Percentiles rank a stretch among this genome's conserved stretches.
These are phyloP conservation scores for Heterodera carotae DNA, from an alignment of 1,140 invertebrate species.

Conservation along the genomic window DNA sequence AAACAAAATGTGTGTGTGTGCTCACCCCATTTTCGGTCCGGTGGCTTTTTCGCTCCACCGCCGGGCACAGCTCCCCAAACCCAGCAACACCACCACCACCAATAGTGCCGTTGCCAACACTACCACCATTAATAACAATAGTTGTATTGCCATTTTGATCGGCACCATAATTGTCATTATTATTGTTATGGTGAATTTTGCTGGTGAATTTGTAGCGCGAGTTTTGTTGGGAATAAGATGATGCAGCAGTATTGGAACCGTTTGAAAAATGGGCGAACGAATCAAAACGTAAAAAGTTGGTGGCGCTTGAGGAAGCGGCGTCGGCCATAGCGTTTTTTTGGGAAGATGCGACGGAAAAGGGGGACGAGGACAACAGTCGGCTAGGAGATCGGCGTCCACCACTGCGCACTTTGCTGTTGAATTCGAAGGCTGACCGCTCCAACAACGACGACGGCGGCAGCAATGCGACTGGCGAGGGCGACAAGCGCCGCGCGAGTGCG, in stretches of 20 bases:
- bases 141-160: no score
- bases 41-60: background rate
- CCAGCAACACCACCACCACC: no score
- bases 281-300: background rate
- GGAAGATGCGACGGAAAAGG: background rate
- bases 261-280: background rate
- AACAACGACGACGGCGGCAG: background rate
- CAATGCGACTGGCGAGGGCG: background rate
- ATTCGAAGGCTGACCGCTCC: conserved; percentile 1
- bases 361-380: background rate
- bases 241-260: background rate
- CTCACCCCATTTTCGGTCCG: background rate
- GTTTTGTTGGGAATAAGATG: background rate
- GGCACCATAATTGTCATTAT: no score
- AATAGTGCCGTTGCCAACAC: background rate
- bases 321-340: background rate
- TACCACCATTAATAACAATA: background rate
- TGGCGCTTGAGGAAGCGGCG: background rate
- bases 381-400: background rate
- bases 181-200: background rate
- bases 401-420: conserved; percentile 7
- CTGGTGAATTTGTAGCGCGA: background rate
- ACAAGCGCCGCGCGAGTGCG: background rate
- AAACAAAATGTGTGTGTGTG: background rate
- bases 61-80: no score